A percentile compares a stretch with the other conserved stretches of the same genome.
Conservation (phyloP, 1,140 invertebrate genomes). For the Euura saliciscinereae region DNA sequence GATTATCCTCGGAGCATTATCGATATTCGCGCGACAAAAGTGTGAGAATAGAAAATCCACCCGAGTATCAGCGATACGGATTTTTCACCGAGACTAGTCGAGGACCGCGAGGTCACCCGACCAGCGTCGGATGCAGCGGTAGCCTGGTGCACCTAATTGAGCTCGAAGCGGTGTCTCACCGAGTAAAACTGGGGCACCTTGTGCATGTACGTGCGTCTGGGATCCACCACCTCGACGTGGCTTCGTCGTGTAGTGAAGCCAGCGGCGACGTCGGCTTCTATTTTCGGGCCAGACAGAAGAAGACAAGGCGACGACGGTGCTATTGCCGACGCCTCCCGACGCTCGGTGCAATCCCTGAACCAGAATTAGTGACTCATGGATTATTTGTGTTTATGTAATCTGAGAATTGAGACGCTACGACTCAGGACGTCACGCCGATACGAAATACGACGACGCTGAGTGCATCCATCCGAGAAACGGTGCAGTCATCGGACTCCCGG, state of each 20-base stretch:
- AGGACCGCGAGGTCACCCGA: too few relatives aligned
- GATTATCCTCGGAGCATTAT: too few relatives aligned
- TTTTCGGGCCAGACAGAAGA: conserved; percentile 21
- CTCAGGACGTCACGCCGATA: conserved; percentile 14
- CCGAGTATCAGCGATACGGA: too few relatives aligned
- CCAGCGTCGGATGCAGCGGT: too few relatives aligned
- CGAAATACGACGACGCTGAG: neutral
- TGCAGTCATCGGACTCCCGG: neutral
- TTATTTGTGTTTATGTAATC: conserved; percentile 41
- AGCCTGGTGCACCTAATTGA: neutral
- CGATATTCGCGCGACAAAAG: too few relatives aligned
- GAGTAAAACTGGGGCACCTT: conserved; percentile 4
- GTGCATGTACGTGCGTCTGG: neutral
- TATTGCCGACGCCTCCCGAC: neutral
- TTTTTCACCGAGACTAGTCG: too few relatives aligned
- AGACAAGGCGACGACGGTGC: conserved; percentile 7
- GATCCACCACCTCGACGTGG: neutral
- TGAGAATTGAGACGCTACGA: conserved; percentile 31
- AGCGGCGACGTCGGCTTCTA: conserved; percentile 13
- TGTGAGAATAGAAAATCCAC: too few relatives aligned
- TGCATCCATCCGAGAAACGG: neutral
- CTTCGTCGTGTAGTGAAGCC: neutral
- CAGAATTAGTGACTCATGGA: conserved; percentile 39
- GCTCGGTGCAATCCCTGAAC: conserved; percentile 22
- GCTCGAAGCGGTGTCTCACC: neutral